phyloP scores from a whole-genome alignment of 1,140 invertebrate genomes.

The Caerostris extrusa region DNA sequence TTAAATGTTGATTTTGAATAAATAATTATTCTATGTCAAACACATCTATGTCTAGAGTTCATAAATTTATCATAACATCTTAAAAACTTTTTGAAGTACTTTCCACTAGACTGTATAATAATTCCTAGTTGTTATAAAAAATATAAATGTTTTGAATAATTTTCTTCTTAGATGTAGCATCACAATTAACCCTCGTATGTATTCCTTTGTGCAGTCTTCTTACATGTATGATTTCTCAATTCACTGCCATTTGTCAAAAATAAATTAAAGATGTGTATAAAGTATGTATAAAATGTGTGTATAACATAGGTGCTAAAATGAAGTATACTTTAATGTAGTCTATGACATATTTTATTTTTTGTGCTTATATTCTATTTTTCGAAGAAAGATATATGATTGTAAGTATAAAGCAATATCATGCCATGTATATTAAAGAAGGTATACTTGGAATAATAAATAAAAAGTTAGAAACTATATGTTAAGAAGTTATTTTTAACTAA shows the following conservation, averaged over 20 bases:
- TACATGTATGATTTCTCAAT: constrained; percentile 24
- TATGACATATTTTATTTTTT: constrained; percentile 46
- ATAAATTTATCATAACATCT: too few relatives aligned
- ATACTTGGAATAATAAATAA: too few relatives aligned
- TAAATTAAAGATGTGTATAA: constrained; percentile 37
- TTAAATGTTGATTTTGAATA: too few relatives aligned
- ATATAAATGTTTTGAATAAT: too few relatives aligned
- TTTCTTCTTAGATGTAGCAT: not conserved
- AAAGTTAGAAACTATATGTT: too few relatives aligned
- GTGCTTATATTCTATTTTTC: constrained; percentile 66
- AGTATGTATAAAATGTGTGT: constrained; percentile 67
- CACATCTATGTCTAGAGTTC: too few relatives aligned
- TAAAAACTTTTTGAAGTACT: too few relatives aligned
- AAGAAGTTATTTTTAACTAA: too few relatives aligned
- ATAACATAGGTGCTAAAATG: constrained; percentile 67
- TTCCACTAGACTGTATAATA: too few relatives aligned
- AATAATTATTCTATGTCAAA: too few relatives aligned
- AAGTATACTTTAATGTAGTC: constrained; percentile 60
- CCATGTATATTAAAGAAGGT: not conserved
- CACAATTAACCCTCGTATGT: not conserved
- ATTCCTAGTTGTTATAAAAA: too few relatives aligned
- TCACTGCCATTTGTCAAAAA: constrained; percentile 62
- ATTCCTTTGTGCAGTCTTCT: not conserved
- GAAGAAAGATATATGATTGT: constrained; percentile 27
- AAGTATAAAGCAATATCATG: constrained; percentile 40